These are phyloP conservation scores for Monochamus saltuarius DNA, from an alignment of 1,140 invertebrate species.

Conservation along the genomic window DNA sequence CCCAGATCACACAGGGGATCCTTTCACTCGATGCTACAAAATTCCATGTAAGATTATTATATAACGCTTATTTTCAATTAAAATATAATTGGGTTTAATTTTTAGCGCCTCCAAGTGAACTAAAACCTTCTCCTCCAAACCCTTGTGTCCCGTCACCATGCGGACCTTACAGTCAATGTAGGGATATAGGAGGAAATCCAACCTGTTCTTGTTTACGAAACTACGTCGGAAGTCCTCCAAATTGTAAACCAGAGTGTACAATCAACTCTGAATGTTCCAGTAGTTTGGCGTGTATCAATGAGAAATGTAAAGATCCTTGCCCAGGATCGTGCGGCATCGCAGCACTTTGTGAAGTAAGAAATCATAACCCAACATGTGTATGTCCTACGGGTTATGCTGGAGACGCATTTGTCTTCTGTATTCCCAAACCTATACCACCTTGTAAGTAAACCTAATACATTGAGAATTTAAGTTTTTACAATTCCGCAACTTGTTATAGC, in stretches of 20 bases:
- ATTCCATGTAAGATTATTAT: slow-evolving; percentile 41
- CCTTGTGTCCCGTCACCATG: slow-evolving; percentile 76
- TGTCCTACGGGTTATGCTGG: slow-evolving; percentile 61
- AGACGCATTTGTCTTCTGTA: slow-evolving; percentile 63
- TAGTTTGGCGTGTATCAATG: slow-evolving; percentile 62
- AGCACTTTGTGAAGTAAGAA: slow-evolving; percentile 62
- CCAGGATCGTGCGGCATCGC: slow-evolving; percentile 65
- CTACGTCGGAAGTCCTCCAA: slow-evolving; percentile 64
- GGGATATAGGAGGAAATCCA: slow-evolving; percentile 58
- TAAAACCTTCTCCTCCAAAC: slow-evolving; percentile 54
- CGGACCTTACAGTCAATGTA: slow-evolving; percentile 67
- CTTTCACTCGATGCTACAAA: slow-evolving; percentile 52
- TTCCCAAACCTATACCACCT: slow-evolving; percentile 45
- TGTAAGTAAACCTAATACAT: slow-evolving; percentile 43
- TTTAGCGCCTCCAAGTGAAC: slow-evolving; percentile 40
- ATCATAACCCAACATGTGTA: slow-evolving; percentile 63
- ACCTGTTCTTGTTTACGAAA: slow-evolving; percentile 63
- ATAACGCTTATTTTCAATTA: slow-evolving; percentile 7
- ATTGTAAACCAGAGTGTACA: slow-evolving; percentile 65
- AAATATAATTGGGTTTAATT: slow-evolving; percentile 8
- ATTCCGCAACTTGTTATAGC: slow-evolving; percentile 8
- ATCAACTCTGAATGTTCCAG: slow-evolving; percentile 64
- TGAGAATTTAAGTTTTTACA: too few relatives aligned
- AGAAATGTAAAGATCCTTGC: slow-evolving; percentile 66
- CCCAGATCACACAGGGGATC: slow-evolving; percentile 60